Base-by-base conservation (phyloP, 2,888 invertebrate species). In the Habrosyne pyritoides region DNA sequence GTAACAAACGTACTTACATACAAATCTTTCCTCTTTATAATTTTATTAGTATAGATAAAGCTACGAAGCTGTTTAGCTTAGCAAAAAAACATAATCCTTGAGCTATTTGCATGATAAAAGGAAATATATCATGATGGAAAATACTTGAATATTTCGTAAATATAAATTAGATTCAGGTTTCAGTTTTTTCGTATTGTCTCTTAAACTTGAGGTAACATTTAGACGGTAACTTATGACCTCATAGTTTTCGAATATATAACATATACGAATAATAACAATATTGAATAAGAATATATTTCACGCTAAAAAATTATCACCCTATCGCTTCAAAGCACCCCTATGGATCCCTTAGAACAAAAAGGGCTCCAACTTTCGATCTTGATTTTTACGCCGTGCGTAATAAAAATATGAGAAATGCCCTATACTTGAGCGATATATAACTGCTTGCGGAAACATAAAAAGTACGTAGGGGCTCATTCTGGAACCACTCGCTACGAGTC, bases 361-460 rank as follows among this genome's bases (percentile, higher is more conserved):
- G 73, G 76, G 74, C 68, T 77, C 70, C 69, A 66, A 70, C 74
- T 74, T 75, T 76, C 75, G 77, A 80, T 83, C 77, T 77, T 83
- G 84, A 87, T 85, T 85, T 85, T 86, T 81, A 84, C 77, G 78
- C 77, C 71, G 68, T 71, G 67, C 66, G 86, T 83, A 88, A 87
- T 89, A 89, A 89, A 89, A 89, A 87, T 87, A 89, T 89, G 80
- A 87, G 83, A 74, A 79, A 76, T 78, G 79, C 77, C 69, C 77
- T 72, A 73, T 79, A 82, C 82, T 85, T 81, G 82, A 84, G 67
- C 82, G 80, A 84, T 86, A 84, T 85, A 86, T 85, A 83, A 84
- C 84, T 83, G 82, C 75, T 77, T 73, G 72, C 77, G 88, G 88
- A 87, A 82, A 83, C 82, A 88, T 91, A 90, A 90, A 86, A 86